Percentiles rank a stretch among this genome's conserved stretches.
Conservation (phyloP, 2,888 invertebrate species). For the Drosophila putrida region DNA sequence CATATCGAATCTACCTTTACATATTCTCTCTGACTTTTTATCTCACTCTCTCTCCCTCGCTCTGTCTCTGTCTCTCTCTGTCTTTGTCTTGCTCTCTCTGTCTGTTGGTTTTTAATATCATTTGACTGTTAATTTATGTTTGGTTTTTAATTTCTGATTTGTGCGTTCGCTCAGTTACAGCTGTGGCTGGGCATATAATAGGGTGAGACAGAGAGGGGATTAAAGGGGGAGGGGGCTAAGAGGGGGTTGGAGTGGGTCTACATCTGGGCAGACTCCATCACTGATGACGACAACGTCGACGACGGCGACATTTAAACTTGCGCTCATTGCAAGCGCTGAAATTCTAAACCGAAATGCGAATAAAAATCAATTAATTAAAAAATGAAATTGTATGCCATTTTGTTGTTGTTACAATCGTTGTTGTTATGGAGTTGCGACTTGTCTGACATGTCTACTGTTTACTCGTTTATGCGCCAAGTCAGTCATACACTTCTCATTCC, state of each 20-base stretch:
- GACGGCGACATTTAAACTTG: slow-evolving; percentile 50
- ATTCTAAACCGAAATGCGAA: slow-evolving; percentile 78
- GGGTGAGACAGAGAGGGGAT: not conserved
- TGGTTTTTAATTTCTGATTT: slow-evolving; percentile 83
- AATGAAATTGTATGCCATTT: slow-evolving; percentile 71
- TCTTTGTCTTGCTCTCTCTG: slow-evolving; percentile 34
- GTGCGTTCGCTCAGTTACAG: slow-evolving; percentile 72
- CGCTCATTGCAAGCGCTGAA: slow-evolving; percentile 64
- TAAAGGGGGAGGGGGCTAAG: not conserved
- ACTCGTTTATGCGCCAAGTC: slow-evolving; percentile 9
- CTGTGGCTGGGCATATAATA: not conserved
- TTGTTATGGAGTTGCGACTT: slow-evolving; percentile 47
- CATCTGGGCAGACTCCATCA: slow-evolving; percentile 45
- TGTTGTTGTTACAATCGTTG: slow-evolving; percentile 35
- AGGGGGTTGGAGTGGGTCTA: not conserved
- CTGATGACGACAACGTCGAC: slow-evolving; percentile 24
- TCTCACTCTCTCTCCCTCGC: slow-evolving; percentile 1
- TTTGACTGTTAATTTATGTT: slow-evolving; percentile 83
- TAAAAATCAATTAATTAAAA: slow-evolving; percentile 81
- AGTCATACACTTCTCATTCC: slow-evolving; percentile 12
- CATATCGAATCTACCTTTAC: slow-evolving; percentile 53
- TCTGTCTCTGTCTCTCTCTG: slow-evolving; percentile 16
- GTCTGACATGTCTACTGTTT: slow-evolving; percentile 29
- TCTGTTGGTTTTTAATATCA: slow-evolving; percentile 69
- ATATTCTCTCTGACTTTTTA: slow-evolving; percentile 18